A percentile compares a stretch with the other conserved stretches of the same genome.
Conservation (phyloP, 2,113 vertebrate genomes). For the Jacana jacana region DNA sequence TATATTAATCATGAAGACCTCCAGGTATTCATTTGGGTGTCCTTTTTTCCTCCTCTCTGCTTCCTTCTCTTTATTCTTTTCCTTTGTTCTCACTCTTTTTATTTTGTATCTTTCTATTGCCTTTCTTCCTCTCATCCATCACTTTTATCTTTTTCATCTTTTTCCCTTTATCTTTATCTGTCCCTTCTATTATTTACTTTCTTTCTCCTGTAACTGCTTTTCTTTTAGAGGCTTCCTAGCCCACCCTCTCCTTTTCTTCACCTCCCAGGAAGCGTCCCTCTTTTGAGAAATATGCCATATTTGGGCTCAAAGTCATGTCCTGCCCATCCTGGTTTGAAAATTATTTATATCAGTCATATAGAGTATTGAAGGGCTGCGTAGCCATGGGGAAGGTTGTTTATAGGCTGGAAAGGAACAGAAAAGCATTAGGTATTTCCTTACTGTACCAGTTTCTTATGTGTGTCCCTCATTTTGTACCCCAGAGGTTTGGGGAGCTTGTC, state of each 20-base stretch:
- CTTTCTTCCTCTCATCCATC: slow-evolving; percentile 43
- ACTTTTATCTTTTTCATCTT: slow-evolving; percentile 43
- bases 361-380: neutral
- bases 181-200: slow-evolving; percentile 6
- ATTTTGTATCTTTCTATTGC: neutral
- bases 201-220: neutral
- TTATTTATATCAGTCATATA: neutral
- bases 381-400: neutral
- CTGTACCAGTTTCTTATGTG: neutral
- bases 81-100: slow-evolving; percentile 28
- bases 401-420: neutral
- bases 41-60: neutral
- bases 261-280: neutral
- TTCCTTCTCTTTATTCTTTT: slow-evolving; percentile 8
- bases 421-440: neutral
- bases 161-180: neutral
- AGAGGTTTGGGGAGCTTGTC: neutral
- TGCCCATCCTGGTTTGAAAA: neutral
- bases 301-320: neutral
- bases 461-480: neutral
- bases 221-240: neutral
- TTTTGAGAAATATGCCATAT: neutral
- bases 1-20: neutral
- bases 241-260: neutral
- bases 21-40: neutral